Base-by-base conservation (phyloP, 2,113 vertebrate genomes). In the Serinus canaria region DNA sequence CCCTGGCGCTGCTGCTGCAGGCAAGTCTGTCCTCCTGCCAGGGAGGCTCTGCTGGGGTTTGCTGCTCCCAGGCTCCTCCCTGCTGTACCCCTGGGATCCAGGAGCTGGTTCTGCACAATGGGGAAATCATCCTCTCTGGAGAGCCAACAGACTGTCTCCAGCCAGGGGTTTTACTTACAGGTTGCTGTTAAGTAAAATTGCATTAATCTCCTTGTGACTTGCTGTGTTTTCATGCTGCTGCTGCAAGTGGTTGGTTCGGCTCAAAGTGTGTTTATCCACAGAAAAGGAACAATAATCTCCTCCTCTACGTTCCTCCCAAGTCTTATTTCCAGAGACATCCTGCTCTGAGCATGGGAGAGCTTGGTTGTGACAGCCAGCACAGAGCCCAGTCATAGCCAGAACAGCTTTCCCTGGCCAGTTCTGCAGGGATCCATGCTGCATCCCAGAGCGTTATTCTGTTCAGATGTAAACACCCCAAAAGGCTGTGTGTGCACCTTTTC, bases 1-100 rank as follows among this genome's bases (percentile, higher is more conserved):
- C 96, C n/a, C 85, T 98, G 80, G 98, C 99, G 0, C 96, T 99
- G 31, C 23, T 98, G 56, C 95, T 99, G 35, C 99, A 99, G 99
- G 99, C 98, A 96, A 97, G 98, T 87, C 55, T 52, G 39, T 46
- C 22, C 73, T 35, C 37, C 28, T 46, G 5, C 35, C 80, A 8
- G 10, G 23, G 73, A 5, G 69, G 62, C 44, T 67, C 46, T 43
- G 72, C 78, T 37, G 13, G 41, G 14, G 3, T 35, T 19, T 15
- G 50, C 58, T 89, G 62, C 73, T 68, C 73, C 17, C 1, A 9
- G 68, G 28, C 49, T 52, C 27, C 50, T 23, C 67, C 47, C 47
- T n/a, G 28, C 1, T 2, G 14, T 11, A 0, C 37, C 55, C 44
- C n/a, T 20, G 52, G 5, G 39, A 39, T 5, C 72, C 5, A 0